Base-by-base conservation (phyloP, 2,113 vertebrate genomes). In the Hypomesus transpacificus region DNA sequence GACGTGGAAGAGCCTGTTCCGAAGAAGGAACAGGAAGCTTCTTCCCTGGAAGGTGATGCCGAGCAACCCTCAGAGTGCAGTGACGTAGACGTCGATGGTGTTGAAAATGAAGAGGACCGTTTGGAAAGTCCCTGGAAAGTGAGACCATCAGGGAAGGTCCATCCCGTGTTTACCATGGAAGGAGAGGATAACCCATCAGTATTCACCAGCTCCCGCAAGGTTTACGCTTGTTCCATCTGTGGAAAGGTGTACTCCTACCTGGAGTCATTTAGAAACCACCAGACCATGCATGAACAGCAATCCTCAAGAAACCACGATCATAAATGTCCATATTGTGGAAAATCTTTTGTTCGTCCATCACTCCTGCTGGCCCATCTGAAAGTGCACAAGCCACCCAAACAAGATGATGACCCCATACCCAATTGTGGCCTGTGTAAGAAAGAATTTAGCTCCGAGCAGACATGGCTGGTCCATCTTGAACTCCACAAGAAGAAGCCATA, bases 181-280 rank as follows among this genome's bases (percentile, higher is more conserved):
- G 68, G 52, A 17, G 5, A 31, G 62, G 57, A 69, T 0, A 63
- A 59, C 3, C 31, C 69, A 3, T 9, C 8, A 2, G 56, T 74
- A 21, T 78, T 59, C 28, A 31, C 54, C 56, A 4, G 5, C 11
- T 70, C 53, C 1, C 39, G 13, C 6, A 68, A 52, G 13, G 26
- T 34, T 13, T 84, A 85, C 20, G 2, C 22, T 7, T 91, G 89
- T 70, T 28, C 3, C 0, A 13, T 80, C 18, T 91, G 91, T 61
- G 90, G 87, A 5, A 91, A 91, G 66, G 50, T 69, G 14, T 91
- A 91, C 14, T 69, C 31, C 0, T 92, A 88, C 58, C 50, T 77
- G 3, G 61, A 78, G 50, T 86, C 90, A 1, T 91, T 82, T 66
- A 39, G 11, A 31, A 91, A 90, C 74, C 90, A 92, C 73, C 78